A percentile compares a stretch with the other conserved stretches of the same genome.
phyloP scores from a whole-genome alignment of 2,888 invertebrate species.

The Erannis defoliaria region DNA sequence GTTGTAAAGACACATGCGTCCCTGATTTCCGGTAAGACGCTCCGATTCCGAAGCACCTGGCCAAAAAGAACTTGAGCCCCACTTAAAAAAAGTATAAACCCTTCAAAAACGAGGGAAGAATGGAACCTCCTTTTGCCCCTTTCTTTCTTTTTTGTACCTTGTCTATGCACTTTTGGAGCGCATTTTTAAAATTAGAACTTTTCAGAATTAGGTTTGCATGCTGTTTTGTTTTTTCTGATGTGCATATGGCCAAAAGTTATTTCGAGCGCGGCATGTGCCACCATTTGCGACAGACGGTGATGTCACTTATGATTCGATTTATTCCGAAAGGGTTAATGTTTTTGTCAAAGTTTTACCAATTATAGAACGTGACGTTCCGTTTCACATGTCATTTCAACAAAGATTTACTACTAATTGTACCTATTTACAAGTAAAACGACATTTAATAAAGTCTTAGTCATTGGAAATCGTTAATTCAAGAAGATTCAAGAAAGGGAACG shows the following conservation, averaged over 20 bases:
- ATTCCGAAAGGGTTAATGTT: constrained; percentile 69
- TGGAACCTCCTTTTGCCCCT: constrained; percentile 66
- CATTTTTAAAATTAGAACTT: constrained; percentile 15
- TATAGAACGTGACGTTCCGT: constrained; percentile 56
- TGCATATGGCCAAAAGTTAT: constrained; percentile 80
- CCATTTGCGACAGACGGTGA: constrained; percentile 80
- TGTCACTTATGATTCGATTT: constrained; percentile 65
- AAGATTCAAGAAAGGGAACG: constrained; percentile 30
- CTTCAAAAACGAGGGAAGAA: constrained; percentile 69
- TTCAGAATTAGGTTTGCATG: constrained; percentile 31
- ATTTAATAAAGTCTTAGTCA: constrained; percentile 41
- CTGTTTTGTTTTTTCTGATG: constrained; percentile 60
- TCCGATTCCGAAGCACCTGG: constrained; percentile 78
- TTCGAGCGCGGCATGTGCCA: constrained; percentile 81
- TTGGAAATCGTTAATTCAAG: constrained; percentile 51
- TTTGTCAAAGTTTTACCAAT: constrained; percentile 50
- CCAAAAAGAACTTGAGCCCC: constrained; percentile 60
- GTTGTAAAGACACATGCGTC: constrained; percentile 78
- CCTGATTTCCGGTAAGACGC: constrained; percentile 83
- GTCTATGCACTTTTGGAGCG: constrained; percentile 20
- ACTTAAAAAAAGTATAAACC: constrained; percentile 73
- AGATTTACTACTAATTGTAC: constrained; percentile 21
- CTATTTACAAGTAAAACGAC: constrained; percentile 21
- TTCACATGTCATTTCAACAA: constrained; percentile 44
- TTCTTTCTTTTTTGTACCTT: constrained; percentile 41